Percentiles rank a stretch among this genome's conserved stretches.
Evolutionary conservation across 2,888 invertebrate genomes (phyloP).

Genomic region (Drosophila percnosoma): DNA sequence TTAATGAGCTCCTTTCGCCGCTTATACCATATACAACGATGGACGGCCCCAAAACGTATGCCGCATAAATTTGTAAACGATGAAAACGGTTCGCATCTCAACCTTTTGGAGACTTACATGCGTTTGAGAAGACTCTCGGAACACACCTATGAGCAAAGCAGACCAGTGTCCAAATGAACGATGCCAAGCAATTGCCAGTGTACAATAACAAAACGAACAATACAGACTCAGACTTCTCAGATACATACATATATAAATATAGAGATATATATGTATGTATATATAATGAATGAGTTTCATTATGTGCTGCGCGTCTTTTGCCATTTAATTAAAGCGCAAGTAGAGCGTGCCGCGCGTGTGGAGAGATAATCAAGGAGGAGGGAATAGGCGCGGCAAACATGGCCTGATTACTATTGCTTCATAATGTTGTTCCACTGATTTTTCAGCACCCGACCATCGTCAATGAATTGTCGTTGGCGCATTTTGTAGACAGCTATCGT

Average conservation of each 20-base stretch:
- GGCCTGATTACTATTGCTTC: constrained; percentile 41
- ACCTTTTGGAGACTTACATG: constrained; percentile 19
- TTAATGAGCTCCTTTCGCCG: constrained; percentile 11
- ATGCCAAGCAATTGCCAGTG: constrained; percentile 14
- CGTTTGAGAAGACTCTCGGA: constrained; percentile 14
- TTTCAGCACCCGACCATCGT: constrained; percentile 61
- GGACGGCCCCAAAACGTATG: constrained; percentile 31
- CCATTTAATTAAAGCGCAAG: constrained; percentile 71
- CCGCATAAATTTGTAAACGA: constrained; percentile 29
- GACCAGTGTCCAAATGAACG: constrained; percentile 22
- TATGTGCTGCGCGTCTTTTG: constrained; percentile 72
- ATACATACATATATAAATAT: neutral
- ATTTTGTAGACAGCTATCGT: constrained; percentile 66
- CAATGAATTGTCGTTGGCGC: constrained; percentile 72
- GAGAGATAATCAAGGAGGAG: neutral
- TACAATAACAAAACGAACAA: constrained; percentile 11
- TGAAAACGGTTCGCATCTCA: neutral
- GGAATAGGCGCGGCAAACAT: neutral
- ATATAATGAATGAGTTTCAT: constrained; percentile 75
- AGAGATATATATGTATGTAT: neutral
- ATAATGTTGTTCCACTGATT: constrained; percentile 47
- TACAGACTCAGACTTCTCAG: too few relatives aligned
- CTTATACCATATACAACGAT: neutral
- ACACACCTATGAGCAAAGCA: constrained; percentile 1
- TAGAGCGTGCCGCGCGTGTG: constrained; percentile 21